phyloP scores from a whole-genome alignment of 2,888 invertebrate genomes.

The Achlya flavicornis region DNA sequence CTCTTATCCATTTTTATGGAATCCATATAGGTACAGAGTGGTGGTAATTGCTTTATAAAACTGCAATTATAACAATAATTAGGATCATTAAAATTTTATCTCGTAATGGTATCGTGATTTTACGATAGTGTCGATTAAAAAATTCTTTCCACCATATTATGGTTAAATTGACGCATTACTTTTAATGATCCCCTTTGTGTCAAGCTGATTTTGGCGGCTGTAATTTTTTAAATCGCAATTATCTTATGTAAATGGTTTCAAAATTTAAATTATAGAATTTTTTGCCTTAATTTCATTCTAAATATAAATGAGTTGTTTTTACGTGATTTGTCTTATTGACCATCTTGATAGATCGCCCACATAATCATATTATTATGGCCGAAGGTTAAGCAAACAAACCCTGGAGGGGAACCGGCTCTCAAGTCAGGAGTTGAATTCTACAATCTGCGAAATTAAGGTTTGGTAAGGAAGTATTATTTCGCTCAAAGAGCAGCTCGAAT shows the following conservation, averaged over 20 bases:
- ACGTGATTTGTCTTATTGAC: too few species aligned
- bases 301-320: too few species aligned
- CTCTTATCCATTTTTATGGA: conserved; percentile 17
- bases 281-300: too few species aligned
- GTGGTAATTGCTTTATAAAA: conserved; percentile 26
- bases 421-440: too few species aligned
- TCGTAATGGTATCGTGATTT: neutral
- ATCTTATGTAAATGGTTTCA: neutral
- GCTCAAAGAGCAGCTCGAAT: too few species aligned
- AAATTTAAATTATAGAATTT: neutral
- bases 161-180: conserved; percentile 6
- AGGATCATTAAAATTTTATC: conserved; percentile 20
- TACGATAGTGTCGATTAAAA: neutral
- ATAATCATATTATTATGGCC: too few species aligned
- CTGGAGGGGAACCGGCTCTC: too few species aligned
- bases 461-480: too few species aligned
- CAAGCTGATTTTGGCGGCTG: neutral
- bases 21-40: conserved; percentile 14
- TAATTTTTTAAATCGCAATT: neutral
- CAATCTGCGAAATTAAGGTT: too few species aligned
- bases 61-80: conserved; percentile 24
- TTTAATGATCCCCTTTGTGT: neutral
- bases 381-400: too few species aligned
- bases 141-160: neutral
- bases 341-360: too few species aligned